Evolutionary conservation across 30 jellyfish, hydroid and myxozoan genomes (phyloP), one percentile per base, ranked within the genome.

Genomic region (Aurelia aurita complex sp. Pacific): DNA sequence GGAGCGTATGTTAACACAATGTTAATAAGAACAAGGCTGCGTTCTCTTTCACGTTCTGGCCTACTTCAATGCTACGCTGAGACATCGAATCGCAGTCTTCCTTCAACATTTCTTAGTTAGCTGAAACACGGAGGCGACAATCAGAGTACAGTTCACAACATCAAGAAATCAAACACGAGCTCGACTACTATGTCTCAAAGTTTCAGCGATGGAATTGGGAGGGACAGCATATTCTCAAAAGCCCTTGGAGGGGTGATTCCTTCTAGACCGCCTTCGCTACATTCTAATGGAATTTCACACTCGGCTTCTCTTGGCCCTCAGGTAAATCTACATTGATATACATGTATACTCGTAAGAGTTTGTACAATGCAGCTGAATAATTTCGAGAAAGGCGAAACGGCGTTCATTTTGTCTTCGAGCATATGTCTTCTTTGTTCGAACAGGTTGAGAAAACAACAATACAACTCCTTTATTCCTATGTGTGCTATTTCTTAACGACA

Each of bases 1-100:
- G 83, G 96, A 88, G 86, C 91, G 91, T 77, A 78, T 74, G 91
- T 69, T 88, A 88, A 88, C 81, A 88, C 96, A 88, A 88, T 88
- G 96, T 77, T 86, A 86, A 86, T 86, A 77, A 86, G 89, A 78
- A 78, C 90, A 67, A 67, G 85, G 77, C 80, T 69, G 89, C 80
- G 96, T 80, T 78, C 85, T 66, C 84, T 68, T 77, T 86, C 83
- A 73, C 85, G 76, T 73, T 76, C 77, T 85, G 94, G 94, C 94
- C 94, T 85, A 77, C 85, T 55, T 86, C 80, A 76, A 67, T 76
- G 79, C 90, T 77, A 73, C 87, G 89, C 74, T 70, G 74, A 46
- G 63, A 23, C 83, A 68, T 36, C 43, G 81, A 12, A 62, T 34
- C 15, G 76, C 32, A 29, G 79, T 50, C 51, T 57, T 52, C 46